A percentile compares a stretch with the other conserved stretches of the same genome.
Conservation (phyloP, 2,113 vertebrate species). For the Stigmatopora nigra region DNA sequence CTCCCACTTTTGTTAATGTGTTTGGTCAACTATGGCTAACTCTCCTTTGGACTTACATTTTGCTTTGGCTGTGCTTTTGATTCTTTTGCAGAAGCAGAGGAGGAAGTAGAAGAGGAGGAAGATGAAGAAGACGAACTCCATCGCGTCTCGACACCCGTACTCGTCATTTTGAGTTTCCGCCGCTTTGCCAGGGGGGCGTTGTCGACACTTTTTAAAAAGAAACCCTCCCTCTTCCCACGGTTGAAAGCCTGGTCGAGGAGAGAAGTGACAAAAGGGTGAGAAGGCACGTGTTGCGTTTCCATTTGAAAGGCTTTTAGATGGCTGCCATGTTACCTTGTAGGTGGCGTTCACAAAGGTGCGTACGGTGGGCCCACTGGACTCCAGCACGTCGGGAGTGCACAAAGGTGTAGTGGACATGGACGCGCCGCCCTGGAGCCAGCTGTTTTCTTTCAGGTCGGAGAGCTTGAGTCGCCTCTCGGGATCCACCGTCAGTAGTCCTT, state of each 20-base stretch:
- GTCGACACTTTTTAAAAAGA: slow-evolving; percentile 88
- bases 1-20: slow-evolving; percentile 11
- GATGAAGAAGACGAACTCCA: slow-evolving; percentile 77
- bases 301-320: background rate
- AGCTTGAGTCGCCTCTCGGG: slow-evolving; percentile 81
- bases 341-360: slow-evolving; percentile 85
- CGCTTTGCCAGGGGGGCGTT: slow-evolving; percentile 85
- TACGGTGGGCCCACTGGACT: slow-evolving; percentile 80
- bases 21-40: slow-evolving; percentile 37
- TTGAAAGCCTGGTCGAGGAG: slow-evolving; percentile 77
- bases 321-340: slow-evolving; percentile 71
- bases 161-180: slow-evolving; percentile 82
- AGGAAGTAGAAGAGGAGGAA: slow-evolving; percentile 69
- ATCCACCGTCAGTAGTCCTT: slow-evolving; percentile 83
- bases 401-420: slow-evolving; percentile 83
- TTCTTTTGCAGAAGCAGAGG: slow-evolving; percentile 46
- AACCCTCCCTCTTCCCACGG: slow-evolving; percentile 82
- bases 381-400: slow-evolving; percentile 83
- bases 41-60: slow-evolving; percentile 53
- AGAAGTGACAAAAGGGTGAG: background rate
- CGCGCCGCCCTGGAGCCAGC: slow-evolving; percentile 81
- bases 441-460: slow-evolving; percentile 76
- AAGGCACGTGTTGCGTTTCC: background rate
- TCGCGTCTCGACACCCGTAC: slow-evolving; percentile 75
- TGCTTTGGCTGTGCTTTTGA: slow-evolving; percentile 57